phyloP scores from a whole-genome alignment of 2,113 vertebrate genomes.

The Dascyllus trimaculatus region DNA sequence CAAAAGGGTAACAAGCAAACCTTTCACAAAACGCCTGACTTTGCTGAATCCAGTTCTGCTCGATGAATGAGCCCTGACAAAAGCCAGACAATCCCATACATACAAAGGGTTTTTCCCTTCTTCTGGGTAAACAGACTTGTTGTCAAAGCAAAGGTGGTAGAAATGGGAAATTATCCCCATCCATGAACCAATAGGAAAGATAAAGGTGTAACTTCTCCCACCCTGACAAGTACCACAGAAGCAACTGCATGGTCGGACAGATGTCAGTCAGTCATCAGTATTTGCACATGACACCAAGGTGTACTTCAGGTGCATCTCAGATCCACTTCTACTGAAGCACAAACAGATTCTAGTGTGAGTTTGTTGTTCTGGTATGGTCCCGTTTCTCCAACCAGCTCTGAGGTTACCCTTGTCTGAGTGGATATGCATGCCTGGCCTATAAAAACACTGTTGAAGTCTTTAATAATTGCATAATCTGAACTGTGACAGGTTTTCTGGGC shows the following conservation, averaged over 20 bases:
- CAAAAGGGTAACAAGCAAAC: background rate
- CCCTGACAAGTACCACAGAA: background rate
- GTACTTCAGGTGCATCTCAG: background rate
- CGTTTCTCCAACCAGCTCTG: background rate
- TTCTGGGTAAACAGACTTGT: background rate
- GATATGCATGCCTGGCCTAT: background rate
- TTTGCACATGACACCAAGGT: no score
- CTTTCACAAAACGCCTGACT: conserved; percentile 14
- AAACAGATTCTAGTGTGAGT: background rate
- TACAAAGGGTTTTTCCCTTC: no score
- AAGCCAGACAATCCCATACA: background rate
- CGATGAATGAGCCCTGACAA: background rate
- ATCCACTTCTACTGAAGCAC: background rate
- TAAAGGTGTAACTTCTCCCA: background rate
- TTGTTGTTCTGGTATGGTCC: background rate
- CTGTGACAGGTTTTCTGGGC: background rate
- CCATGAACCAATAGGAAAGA: background rate
- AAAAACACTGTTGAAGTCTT: background rate
- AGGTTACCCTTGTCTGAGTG: background rate
- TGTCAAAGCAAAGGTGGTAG: background rate
- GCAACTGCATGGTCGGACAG: background rate
- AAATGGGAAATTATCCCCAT: background rate
- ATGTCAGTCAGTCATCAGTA: background rate
- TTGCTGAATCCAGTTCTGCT: conserved; percentile 13
- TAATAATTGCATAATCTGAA: background rate